phyloP scores from a whole-genome alignment of 2,113 vertebrate genomes.

The Marmota flaviventris region DNA sequence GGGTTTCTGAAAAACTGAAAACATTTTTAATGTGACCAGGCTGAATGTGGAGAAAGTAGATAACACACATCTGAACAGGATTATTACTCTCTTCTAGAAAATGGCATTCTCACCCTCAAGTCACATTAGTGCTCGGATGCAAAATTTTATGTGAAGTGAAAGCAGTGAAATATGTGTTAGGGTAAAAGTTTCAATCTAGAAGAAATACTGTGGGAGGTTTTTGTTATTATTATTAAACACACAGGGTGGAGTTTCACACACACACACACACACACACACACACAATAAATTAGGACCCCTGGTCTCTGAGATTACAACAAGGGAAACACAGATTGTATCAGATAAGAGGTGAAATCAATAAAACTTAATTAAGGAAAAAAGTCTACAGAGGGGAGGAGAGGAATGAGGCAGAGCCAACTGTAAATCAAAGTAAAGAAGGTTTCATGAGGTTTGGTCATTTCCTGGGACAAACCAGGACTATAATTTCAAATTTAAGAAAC shows the following conservation, averaged over 20 bases:
- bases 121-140: neutral
- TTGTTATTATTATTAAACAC: neutral
- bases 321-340: neutral
- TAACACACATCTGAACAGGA: neutral
- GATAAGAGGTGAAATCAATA: neutral
- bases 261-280: neutral
- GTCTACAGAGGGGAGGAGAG: neutral
- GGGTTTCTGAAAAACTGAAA: neutral
- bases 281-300: neutral
- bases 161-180: neutral
- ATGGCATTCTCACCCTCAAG: neutral
- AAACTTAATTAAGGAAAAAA: neutral
- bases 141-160: neutral
- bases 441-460: neutral
- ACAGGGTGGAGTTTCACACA: neutral
- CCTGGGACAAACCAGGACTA: neutral
- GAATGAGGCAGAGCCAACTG: neutral
- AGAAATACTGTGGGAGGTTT: neutral
- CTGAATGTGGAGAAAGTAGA: neutral
- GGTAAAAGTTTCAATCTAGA: neutral
- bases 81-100: neutral
- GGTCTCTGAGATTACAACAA: neutral
- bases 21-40: neutral
- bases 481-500: neutral
- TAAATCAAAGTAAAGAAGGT: neutral